These are phyloP conservation scores for Oenanthe melanoleuca DNA, from an alignment of 2,113 vertebrate species.

Conservation along the genomic window DNA sequence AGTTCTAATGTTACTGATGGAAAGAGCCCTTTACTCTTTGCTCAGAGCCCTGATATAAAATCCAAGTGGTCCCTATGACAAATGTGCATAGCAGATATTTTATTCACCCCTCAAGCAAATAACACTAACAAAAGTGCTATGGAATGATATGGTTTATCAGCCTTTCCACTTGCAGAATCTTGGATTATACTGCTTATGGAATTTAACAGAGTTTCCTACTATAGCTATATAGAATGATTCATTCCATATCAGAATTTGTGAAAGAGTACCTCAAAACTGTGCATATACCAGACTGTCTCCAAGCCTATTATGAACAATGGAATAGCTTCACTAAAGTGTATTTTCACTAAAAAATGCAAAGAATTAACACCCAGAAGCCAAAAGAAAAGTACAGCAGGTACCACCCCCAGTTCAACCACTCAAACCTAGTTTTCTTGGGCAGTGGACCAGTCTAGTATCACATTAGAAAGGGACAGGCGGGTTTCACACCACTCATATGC, in stretches of 20 bases:
- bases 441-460: background rate
- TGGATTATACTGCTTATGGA: background rate
- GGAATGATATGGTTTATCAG: background rate
- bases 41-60: background rate
- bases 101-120: background rate
- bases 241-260: background rate
- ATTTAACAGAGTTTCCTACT: background rate
- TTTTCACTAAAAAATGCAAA: background rate
- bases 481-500: rapidly evolving
- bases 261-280: background rate
- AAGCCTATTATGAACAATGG: background rate
- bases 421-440: background rate
- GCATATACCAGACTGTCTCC: background rate
- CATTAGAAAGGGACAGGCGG: background rate
- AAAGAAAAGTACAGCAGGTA: background rate
- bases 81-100: background rate
- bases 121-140: background rate
- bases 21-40: background rate
- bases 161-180: background rate
- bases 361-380: background rate
- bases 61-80: background rate
- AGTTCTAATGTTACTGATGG: background rate
- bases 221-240: background rate
- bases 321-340: background rate
- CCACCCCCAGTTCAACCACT: rapidly evolving